Evolutionary conservation across 1,140 invertebrate species (phyloP), one percentile per base, ranked within the genome.

Genomic region (Aphelenchoides fujianensis): DNA sequence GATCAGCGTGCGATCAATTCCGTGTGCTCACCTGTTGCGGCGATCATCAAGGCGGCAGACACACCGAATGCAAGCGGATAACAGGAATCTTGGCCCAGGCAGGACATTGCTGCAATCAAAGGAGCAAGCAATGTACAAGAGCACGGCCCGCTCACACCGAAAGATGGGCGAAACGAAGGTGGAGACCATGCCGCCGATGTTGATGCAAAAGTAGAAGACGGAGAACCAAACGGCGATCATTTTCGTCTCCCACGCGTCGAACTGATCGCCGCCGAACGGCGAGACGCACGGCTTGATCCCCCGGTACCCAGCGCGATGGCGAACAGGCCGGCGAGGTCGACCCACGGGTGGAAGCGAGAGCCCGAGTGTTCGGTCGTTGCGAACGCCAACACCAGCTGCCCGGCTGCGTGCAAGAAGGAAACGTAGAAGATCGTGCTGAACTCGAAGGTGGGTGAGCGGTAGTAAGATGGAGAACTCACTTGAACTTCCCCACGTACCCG

Each of bases 61-160:
- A 97, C 89, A 1, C 93, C 91, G 85, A 97, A 98, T 0, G 94
- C 93, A 64, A 97, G 82, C 0, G 93, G 90, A 83, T 91, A 97
- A 81, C 95, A 53, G 27, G 19, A 23, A 27, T 53, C 52, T 27
- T 53, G 52, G 27, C 52, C 52, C 52, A 53, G 27, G 52, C 52
- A 53, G 19, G 52, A 27, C 19, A 27, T 53, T 23, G 19, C 52
- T 53, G 27, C 19, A 53, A 27, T 53, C 52, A 53, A 1, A 23
- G 19, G n/a, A 12, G 12, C 12, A 48, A 48, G 12, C 27, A 27
- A 1, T 23, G 27, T 34, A 35, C 34, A 32, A 48, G 61, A 2
- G 53, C 32, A 9, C 1, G 2, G 41, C 41, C 27, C 52, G 27
- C 52, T 53, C 27, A 53, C 52, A 23, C 27, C 52, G 19, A 48